Conservation (phyloP, 2,113 vertebrate genomes). For the Emydocephalus ijimae region DNA sequence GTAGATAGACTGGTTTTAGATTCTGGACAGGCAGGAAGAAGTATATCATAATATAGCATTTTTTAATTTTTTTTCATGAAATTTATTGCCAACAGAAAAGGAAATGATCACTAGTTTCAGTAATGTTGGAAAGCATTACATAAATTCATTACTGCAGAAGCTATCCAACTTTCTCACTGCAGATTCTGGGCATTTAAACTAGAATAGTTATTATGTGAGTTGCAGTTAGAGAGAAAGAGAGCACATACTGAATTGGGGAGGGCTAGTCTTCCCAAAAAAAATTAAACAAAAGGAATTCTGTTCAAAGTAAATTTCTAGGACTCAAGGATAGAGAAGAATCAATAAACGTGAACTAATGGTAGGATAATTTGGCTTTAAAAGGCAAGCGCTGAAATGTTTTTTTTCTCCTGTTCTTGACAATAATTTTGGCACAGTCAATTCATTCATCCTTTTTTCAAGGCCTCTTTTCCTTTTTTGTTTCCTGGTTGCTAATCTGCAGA, state of each 20-base stretch:
- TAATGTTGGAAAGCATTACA: background rate
- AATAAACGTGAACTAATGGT: background rate
- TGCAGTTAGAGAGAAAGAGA: background rate
- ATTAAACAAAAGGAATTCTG: background rate
- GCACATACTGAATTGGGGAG: background rate
- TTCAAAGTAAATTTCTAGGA: background rate
- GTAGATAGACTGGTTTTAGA: background rate
- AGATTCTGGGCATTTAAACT: background rate
- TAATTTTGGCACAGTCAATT: background rate
- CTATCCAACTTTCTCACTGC: background rate
- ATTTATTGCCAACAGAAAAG: background rate
- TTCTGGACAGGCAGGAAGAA: background rate
- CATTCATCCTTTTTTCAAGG: background rate
- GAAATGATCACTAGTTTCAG: background rate
- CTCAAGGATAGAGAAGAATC: background rate
- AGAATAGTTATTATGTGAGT: background rate
- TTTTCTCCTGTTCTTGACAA: no score
- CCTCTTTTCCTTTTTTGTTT: background rate
- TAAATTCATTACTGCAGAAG: background rate
- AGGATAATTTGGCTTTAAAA: background rate
- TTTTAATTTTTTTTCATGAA: background rate
- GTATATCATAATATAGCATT: background rate
- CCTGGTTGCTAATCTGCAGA: constrained; percentile 65
- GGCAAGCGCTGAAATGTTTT: background rate
- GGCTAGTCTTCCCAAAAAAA: background rate